Percentiles rank a stretch among this genome's conserved stretches.
phyloP scores from a whole-genome alignment of 2,113 vertebrate genomes.

The Orientallactaga bullata region DNA sequence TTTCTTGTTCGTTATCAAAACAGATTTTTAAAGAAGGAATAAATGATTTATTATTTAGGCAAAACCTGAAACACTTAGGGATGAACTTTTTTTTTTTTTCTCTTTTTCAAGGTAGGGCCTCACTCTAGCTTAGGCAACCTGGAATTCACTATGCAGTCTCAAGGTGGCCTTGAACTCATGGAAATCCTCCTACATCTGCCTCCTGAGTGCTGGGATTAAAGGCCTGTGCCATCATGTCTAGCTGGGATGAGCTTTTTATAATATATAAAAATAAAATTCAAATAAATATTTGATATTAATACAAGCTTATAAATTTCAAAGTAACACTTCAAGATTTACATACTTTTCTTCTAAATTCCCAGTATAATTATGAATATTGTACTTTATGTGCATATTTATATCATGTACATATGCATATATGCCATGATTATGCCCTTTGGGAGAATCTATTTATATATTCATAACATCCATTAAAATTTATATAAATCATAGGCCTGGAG shows the following conservation, averaged over 20 bases:
- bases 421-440: neutral
- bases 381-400: neutral
- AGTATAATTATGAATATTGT: neutral
- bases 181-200: no score
- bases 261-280: neutral
- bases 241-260: neutral
- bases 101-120: no score
- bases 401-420: no score
- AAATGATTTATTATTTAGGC: neutral
- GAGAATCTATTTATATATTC: constrained; percentile 59
- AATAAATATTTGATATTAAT: neutral
- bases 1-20: neutral
- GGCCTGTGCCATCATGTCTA: no score
- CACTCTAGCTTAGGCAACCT: no score
- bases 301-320: neutral
- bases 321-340: neutral
- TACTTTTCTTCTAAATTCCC: neutral
- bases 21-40: neutral
- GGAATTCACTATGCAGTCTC: no score
- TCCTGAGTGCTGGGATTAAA: no score
- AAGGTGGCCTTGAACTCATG: no score
- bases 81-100: no score
- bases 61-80: neutral
- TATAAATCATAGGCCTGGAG: neutral
- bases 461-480: constrained; percentile 6